Percentiles rank a stretch among this genome's conserved stretches.
Evolutionary conservation across 1,140 invertebrate genomes (phyloP).

Genomic region (Formica selysi): DNA sequence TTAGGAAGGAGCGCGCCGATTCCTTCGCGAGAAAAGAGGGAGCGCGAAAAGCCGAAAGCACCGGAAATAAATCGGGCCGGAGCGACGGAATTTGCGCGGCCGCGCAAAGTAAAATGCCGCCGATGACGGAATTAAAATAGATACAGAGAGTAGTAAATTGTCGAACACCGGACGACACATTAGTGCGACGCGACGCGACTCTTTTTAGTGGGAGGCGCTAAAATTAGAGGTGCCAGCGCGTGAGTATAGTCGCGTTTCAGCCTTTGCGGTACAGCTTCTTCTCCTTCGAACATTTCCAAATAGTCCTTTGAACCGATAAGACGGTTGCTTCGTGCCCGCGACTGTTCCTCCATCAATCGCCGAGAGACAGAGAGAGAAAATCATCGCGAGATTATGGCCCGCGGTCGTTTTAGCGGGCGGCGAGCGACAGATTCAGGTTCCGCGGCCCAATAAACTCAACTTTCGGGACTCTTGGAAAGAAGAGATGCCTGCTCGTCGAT

Average conservation of each 20-base stretch:
- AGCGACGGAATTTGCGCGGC: neutral
- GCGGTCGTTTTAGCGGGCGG: neutral
- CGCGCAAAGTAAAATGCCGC: conserved; percentile 38
- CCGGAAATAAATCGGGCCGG: conserved; percentile 29
- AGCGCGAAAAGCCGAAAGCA: neutral
- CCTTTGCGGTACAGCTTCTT: conserved; percentile 42
- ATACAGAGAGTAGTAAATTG: conserved; percentile 56
- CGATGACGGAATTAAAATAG: conserved; percentile 78
- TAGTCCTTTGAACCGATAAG: conserved; percentile 75
- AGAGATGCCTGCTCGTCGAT: conserved; percentile 62
- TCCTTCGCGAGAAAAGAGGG: neutral
- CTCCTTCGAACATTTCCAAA: conserved; percentile 74
- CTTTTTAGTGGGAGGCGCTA: conserved; percentile 79
- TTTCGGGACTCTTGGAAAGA: neutral
- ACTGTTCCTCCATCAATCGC: neutral
- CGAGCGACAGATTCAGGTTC: neutral
- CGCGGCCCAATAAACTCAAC: neutral
- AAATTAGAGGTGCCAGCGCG: conserved; percentile 78
- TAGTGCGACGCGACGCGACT: conserved; percentile 11
- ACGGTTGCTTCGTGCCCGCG: neutral
- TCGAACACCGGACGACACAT: conserved; percentile 24
- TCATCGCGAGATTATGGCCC: neutral
- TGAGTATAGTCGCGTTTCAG: conserved; percentile 64
- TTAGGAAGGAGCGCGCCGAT: conserved; percentile 66
- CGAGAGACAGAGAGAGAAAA: neutral